Evolutionary conservation across 64 coral and sea anemone species (phyloP).

Genomic region (Exaiptasia diaphana): DNA sequence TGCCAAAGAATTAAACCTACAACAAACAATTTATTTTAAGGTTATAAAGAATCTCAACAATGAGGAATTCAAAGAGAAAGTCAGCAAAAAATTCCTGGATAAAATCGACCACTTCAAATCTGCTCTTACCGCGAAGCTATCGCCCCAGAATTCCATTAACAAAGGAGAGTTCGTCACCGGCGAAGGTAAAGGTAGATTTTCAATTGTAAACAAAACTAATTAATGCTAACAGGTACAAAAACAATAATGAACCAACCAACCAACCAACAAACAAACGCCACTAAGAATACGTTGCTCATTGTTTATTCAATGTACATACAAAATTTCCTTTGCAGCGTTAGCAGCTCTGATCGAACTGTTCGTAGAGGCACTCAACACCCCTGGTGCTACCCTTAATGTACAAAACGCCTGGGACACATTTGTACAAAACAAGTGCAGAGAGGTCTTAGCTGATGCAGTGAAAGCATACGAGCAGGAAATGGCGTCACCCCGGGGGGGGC

Average conservation of each 20-base stretch:
- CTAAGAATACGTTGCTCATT: too few species aligned
- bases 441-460: constrained; percentile 8
- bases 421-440: constrained; percentile 53
- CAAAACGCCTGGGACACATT: constrained; percentile 67
- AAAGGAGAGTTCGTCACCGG: constrained; percentile 72
- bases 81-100: constrained; percentile 59
- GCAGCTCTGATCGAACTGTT: constrained; percentile 55
- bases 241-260: too few species aligned
- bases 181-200: constrained; percentile 35
- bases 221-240: too few species aligned
- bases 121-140: constrained; percentile 16
- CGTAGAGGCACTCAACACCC: constrained; percentile 66
- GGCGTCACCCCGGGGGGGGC: too few species aligned
- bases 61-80: constrained; percentile 17
- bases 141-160: constrained; percentile 42
- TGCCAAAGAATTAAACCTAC: too few species aligned
- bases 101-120: constrained; percentile 60
- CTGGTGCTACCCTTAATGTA: constrained; percentile 65
- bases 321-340: constrained; percentile 33
- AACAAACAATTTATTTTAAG: too few species aligned
- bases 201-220: too few species aligned
- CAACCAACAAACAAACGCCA: too few species aligned
- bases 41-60: constrained; percentile 36
- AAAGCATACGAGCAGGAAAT: constrained; percentile 29
- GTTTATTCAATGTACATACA: background rate